phyloP scores from a whole-genome alignment of 2,888 invertebrate species.

The Lycocerus yunnanus region DNA sequence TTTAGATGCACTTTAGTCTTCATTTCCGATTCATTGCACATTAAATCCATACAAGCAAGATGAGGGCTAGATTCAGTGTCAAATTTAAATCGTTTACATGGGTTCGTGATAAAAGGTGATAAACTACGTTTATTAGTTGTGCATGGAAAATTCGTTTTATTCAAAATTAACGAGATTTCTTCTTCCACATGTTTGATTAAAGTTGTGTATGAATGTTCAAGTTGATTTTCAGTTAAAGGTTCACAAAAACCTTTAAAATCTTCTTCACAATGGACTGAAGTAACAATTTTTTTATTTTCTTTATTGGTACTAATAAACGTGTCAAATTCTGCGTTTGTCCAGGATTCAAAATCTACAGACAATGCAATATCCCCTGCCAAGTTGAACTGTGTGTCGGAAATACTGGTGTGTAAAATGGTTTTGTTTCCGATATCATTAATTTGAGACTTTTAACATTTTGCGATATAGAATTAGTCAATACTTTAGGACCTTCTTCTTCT shows the following conservation, averaged over 20 bases:
- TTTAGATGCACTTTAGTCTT: not conserved
- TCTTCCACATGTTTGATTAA: not conserved
- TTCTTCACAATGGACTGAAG: not conserved
- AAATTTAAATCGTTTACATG: not conserved
- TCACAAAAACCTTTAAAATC: constrained; percentile 3
- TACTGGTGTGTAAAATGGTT: constrained; percentile 10
- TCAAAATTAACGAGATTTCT: not conserved
- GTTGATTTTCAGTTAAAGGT: not conserved
- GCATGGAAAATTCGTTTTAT: not conserved
- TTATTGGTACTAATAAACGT: not conserved
- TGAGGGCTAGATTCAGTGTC: not conserved
- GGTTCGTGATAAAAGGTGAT: not conserved
- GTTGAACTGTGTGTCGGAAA: constrained; percentile 26
- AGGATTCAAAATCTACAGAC: not conserved
- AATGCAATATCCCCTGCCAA: constrained; percentile 21
- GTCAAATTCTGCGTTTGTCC: not conserved
- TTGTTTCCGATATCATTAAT: not conserved
- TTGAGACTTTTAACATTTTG: not conserved
- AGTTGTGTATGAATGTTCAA: not conserved
- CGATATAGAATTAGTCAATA: not conserved
- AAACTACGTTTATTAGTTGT: not conserved
- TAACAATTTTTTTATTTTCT: not conserved
- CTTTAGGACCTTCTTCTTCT: constrained; percentile 9
- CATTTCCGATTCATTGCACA: not conserved
- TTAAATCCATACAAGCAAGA: not conserved